Conservation (phyloP, 2,113 vertebrate species). For the Carassius carassius region DNA sequence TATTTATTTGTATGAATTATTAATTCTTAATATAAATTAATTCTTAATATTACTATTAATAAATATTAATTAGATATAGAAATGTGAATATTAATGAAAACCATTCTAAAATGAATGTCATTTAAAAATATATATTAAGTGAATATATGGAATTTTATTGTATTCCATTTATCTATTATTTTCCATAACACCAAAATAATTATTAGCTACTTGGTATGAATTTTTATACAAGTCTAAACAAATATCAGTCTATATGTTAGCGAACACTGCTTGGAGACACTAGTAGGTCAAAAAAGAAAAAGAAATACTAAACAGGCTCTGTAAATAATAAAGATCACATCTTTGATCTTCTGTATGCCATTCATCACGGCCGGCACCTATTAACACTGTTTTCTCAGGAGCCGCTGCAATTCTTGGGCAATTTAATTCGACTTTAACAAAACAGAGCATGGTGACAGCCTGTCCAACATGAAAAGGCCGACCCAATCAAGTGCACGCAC, state of each 20-base stretch:
- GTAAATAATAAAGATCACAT: constrained; percentile 27
- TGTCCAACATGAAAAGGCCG: constrained; percentile 56
- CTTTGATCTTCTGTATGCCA: constrained; percentile 39
- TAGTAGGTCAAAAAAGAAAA: not conserved
- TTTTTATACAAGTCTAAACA: too few relatives aligned
- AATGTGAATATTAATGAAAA: too few relatives aligned
- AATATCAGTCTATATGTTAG: not conserved
- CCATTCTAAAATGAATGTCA: too few relatives aligned
- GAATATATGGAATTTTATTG: too few relatives aligned
- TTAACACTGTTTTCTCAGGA: constrained; percentile 64
- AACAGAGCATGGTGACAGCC: constrained; percentile 64
- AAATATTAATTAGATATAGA: too few relatives aligned
- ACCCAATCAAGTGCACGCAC: constrained; percentile 35
- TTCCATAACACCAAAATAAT: too few relatives aligned
- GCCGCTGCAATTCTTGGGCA: constrained; percentile 65
- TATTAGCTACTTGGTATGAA: too few relatives aligned
- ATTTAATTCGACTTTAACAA: constrained; percentile 66
- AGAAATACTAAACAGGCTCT: constrained; percentile 11
- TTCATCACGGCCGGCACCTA: constrained; percentile 57
- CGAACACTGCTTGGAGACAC: not conserved
- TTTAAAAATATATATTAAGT: too few relatives aligned
- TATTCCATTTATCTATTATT: too few relatives aligned
- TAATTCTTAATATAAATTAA: too few relatives aligned
- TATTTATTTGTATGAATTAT: too few relatives aligned
- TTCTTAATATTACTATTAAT: too few relatives aligned